Evolutionary conservation across 2,113 vertebrate species (phyloP).

Genomic region (Lophotis ruficrista): DNA sequence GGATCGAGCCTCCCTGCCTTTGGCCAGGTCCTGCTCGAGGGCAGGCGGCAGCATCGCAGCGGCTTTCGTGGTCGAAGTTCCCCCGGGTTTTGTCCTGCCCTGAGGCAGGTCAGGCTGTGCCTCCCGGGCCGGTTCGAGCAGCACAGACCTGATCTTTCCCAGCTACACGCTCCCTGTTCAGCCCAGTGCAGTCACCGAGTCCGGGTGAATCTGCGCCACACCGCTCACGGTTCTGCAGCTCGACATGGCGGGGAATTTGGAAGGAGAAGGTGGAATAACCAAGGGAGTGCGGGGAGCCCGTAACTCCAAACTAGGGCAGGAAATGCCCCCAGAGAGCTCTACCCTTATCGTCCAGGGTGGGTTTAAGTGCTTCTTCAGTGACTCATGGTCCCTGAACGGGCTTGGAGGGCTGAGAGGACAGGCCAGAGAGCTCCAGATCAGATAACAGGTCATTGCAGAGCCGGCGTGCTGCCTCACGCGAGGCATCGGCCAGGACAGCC

Average conservation of each 20-base stretch:
- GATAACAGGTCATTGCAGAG: slow-evolving; percentile 3
- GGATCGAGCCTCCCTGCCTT: not conserved
- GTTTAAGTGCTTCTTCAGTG: slow-evolving; percentile 54
- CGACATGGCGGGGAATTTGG: not conserved
- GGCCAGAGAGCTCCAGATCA: slow-evolving; percentile 17
- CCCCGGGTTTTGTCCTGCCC: not conserved
- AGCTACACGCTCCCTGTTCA: not conserved
- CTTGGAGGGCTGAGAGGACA: not conserved
- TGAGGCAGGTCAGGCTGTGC: fast-evolving
- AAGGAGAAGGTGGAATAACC: not conserved
- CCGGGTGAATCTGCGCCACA: fast-evolving
- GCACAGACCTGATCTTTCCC: not conserved
- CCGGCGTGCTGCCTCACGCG: fast-evolving
- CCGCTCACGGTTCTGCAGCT: not conserved
- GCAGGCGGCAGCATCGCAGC: not conserved
- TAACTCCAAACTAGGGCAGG: slow-evolving; percentile 52
- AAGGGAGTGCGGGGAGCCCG: not conserved
- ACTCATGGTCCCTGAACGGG: slow-evolving; percentile 49
- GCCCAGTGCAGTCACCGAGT: not conserved
- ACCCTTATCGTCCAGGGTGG: slow-evolving; percentile 34
- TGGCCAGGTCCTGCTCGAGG: not conserved
- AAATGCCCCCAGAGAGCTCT: not conserved
- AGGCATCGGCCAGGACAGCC: not conserved
- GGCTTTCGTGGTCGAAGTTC: not conserved
- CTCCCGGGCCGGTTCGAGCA: not conserved